Conservation (phyloP, 1,140 invertebrate genomes). For the Chironomus striatipennis region DNA sequence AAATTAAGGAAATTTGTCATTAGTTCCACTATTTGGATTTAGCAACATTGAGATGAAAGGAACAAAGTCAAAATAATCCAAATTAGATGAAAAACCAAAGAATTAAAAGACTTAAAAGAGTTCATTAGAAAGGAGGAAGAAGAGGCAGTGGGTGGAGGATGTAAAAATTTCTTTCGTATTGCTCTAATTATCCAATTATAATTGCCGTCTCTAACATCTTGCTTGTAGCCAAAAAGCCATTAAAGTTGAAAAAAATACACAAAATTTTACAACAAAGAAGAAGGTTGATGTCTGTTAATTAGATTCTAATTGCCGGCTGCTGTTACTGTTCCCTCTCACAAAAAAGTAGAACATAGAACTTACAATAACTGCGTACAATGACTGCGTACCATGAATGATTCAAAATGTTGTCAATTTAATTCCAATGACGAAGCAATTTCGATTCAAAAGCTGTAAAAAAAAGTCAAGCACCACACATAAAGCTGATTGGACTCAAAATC, state of each 20-base stretch:
- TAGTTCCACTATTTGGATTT: not conserved
- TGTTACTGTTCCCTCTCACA: not conserved
- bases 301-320: constrained; percentile 6
- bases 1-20: not conserved
- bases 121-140: not conserved
- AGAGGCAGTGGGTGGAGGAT: too few relatives aligned
- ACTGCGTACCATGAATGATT: too few relatives aligned
- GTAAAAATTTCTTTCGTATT: not conserved
- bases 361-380: too few relatives aligned
- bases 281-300: constrained; percentile 3
- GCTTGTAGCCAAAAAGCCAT: not conserved
- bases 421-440: too few relatives aligned
- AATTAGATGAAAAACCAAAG: not conserved
- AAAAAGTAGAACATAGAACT: too few relatives aligned
- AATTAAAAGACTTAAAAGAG: not conserved
- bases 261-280: not conserved
- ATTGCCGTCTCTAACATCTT: not conserved
- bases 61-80: not conserved
- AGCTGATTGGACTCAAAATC: too few relatives aligned
- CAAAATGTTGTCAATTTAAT: too few relatives aligned
- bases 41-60: not conserved
- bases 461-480: too few relatives aligned
- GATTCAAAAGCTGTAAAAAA: too few relatives aligned
- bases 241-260: not conserved
- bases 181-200: constrained; percentile 23